Evolutionary conservation across 1,140 invertebrate genomes (phyloP), one percentile per base, ranked within the genome.

Genomic region (Arctopsyche grandis): DNA sequence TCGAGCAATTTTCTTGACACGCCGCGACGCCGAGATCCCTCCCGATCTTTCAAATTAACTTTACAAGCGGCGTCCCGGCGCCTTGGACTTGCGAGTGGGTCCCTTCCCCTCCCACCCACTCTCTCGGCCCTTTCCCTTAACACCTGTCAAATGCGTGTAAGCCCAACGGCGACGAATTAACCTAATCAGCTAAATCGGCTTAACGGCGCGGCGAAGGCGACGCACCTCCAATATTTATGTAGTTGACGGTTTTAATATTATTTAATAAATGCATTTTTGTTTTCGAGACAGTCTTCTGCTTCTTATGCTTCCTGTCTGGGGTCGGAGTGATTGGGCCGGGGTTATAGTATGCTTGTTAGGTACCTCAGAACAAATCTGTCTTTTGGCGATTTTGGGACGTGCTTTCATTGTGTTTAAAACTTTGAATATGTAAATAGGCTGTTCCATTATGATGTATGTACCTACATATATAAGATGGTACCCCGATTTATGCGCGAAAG

Each of bases 1-100:
- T 52, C 43, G 78, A 82, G 81, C 81, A 82, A 80, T 82, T 80
- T 82, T 80, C 81, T 78, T 78, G 81, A 82, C 81, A 80, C 44
- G 69, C 22, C 16, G 38, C 69, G 52, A 75, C 70, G 63, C 46
- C 38, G 52, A 69, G 43, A 48, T 58, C 56, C 46, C 46, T 56
- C 9, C 52, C 14, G 14, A 69, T 75, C 46, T 75, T 75, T 48
- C 24, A 69, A 76, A 76, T 76, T 80, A 75, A 80, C 73, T 75
- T 80, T 76, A 69, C 79, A 69, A 71, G 24, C 52, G 56, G 16
- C 71, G 29, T 60, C 14, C 73, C 12, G 26, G 22, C 14, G 19
- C 10, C n/a, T 3, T 14, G 60, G 21, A 66, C 14, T 12, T 29
- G 69, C 9, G 5, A 43, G 5, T 73, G 5, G 66, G 46, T 26